phyloP scores from a whole-genome alignment of 1,140 invertebrate genomes.

The Drosophila nebulosa region DNA sequence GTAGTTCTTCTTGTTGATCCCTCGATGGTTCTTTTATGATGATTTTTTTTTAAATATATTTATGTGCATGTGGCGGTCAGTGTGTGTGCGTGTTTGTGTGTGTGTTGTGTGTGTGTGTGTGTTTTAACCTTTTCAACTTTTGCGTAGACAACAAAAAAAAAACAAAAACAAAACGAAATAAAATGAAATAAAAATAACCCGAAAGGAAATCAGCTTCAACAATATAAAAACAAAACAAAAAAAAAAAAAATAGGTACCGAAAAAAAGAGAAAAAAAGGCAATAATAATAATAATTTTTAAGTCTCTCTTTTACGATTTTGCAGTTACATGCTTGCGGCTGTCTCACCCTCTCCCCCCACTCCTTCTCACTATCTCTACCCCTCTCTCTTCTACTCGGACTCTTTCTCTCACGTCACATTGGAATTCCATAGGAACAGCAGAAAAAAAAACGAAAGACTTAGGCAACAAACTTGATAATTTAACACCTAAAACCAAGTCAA shows the following conservation, averaged over 20 bases:
- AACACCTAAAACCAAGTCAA: slow-evolving; percentile 30
- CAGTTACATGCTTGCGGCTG: slow-evolving; percentile 48
- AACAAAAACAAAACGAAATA: slow-evolving; percentile 36
- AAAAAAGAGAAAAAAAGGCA: slow-evolving; percentile 32
- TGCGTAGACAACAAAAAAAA: slow-evolving; percentile 28
- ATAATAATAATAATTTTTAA: slow-evolving; percentile 61
- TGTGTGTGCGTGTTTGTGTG: neutral
- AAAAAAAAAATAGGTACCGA: slow-evolving; percentile 2
- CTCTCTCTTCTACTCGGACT: slow-evolving; percentile 67
- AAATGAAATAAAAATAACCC: neutral
- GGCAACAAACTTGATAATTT: slow-evolving; percentile 68
- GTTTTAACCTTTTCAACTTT: slow-evolving; percentile 40
- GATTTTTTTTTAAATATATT: neutral
- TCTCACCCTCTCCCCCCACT: slow-evolving; percentile 47
- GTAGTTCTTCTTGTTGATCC: slow-evolving; percentile 14
- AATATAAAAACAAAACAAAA: slow-evolving; percentile 20
- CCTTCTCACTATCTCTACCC: slow-evolving; percentile 14
- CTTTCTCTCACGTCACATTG: slow-evolving; percentile 21
- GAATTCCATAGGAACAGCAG: slow-evolving; percentile 71
- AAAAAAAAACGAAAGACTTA: slow-evolving; percentile 70
- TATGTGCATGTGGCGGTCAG: neutral
- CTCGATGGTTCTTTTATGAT: neutral
- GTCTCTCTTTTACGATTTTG: slow-evolving; percentile 38
- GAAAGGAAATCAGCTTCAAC: neutral
- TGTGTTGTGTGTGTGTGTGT: slow-evolving; percentile 12